Conservation (phyloP, 2,888 invertebrate genomes). For the Synergus itoensis region DNA sequence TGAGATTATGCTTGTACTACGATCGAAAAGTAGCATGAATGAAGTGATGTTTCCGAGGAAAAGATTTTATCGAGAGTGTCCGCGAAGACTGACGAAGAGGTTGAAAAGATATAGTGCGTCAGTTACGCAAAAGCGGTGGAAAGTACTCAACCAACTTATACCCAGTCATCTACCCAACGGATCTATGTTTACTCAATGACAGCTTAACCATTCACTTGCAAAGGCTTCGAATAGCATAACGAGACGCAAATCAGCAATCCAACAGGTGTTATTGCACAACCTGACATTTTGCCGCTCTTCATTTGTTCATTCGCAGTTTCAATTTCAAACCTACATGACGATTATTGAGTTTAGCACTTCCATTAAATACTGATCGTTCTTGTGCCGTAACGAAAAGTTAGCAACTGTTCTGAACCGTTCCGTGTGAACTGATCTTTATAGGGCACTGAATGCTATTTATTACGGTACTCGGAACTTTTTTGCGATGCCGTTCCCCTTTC, state of each 20-base stretch:
- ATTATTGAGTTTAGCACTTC: constrained; percentile 7
- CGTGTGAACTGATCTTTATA: constrained; percentile 25
- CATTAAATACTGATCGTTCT: background rate
- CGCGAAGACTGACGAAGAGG: background rate
- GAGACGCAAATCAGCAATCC: constrained; percentile 11
- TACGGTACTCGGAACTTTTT: constrained; percentile 22
- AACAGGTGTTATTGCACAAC: constrained; percentile 19
- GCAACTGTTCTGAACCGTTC: background rate
- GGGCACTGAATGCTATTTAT: constrained; percentile 22
- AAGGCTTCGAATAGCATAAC: background rate
- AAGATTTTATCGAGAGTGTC: constrained; percentile 22
- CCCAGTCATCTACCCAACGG: constrained; percentile 9
- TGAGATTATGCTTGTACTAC: constrained; percentile 16
- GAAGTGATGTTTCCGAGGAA: constrained; percentile 25
- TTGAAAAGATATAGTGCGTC: background rate
- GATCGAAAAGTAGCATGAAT: constrained; percentile 9
- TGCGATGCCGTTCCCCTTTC: constrained; percentile 14
- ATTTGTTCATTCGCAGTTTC: constrained; percentile 4
- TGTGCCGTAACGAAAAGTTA: background rate
- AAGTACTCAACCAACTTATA: constrained; percentile 8
- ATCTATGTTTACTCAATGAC: constrained; percentile 31
- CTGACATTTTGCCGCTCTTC: background rate
- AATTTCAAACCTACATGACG: background rate
- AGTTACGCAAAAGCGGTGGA: constrained; percentile 20
- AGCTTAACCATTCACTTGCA: constrained; percentile 27